Evolutionary conservation across 2,888 invertebrate genomes (phyloP), one percentile per base, ranked within the genome.

Genomic region (Hybos culiciformis): DNA sequence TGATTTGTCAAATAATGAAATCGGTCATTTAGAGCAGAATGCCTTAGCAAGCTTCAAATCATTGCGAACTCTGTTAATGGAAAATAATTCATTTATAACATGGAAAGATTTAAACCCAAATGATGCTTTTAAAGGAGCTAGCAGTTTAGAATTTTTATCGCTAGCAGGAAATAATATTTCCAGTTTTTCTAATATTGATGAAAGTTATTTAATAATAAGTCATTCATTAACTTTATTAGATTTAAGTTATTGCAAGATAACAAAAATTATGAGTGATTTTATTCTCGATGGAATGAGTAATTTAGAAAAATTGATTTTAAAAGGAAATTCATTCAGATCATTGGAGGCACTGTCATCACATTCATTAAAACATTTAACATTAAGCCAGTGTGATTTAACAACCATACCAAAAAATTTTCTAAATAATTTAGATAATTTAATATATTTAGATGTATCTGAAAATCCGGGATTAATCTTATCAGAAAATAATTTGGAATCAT

Each of bases 111-210:
- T 80, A 29, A 71, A 69, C 56, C 72, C 77, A 1, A 71, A 69
- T 45, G 61, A 68, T 21, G 66, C 74, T 3, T 64, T 77, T 19
- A 53, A 58, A 40, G 66, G 68, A 44, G 68, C 73, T 1, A 59
- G 59, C 0, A 74, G 66, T 38, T 62, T 84, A 38, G 69, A 68
- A 53, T 68, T 65, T 32, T 61, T 84, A n/a, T 72, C 76, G 48
- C 61, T 84, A n/a, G 76, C 78, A 1, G 62, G 70, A 38, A 84
- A 84, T 60, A 70, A 69, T 26, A 63, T 84, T 32, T 59, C 54
- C 31, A 68, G 65, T 29, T 68, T 80, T 55, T 70, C 67, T 2
- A 69, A 66, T 50, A 63, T 68, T 36, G 69, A 69, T 15, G 65
- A 67, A 38, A 60, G 62, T 29, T 70, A 74, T 45, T 64, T 73